phyloP scores from a whole-genome alignment of 53 echinoderm and acorn worm species.

The Temnopleurus reevesii region DNA sequence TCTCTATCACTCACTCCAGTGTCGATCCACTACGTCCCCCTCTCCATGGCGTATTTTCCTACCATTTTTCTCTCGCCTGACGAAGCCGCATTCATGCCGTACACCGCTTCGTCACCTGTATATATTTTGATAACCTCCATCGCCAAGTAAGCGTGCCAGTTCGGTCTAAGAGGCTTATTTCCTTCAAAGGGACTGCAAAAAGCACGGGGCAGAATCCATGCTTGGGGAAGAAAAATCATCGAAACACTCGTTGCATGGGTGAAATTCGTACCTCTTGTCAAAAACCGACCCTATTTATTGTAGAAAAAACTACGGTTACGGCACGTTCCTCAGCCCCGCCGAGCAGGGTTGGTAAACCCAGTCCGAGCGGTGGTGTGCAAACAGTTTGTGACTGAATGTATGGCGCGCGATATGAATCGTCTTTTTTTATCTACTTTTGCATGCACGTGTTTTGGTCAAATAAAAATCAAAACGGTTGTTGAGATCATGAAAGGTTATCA shows the following conservation, averaged over 20 bases:
- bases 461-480: neutral
- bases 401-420: neutral
- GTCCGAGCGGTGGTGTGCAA: constrained; percentile 4
- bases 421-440: neutral
- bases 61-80: neutral
- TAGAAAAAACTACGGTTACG: constrained; percentile 47
- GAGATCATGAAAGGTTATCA: neutral
- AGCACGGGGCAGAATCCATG: neutral
- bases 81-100: neutral
- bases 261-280: constrained; percentile 24
- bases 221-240: neutral
- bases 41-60: neutral
- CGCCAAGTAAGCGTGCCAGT: neutral
- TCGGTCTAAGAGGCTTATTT: constrained; percentile 41
- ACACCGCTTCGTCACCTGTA: constrained; percentile 21
- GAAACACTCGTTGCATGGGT: constrained; percentile 20
- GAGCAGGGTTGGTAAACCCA: constrained; percentile 40
- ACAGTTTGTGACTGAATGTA: constrained; percentile 50
- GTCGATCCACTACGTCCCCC: neutral
- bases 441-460: neutral
- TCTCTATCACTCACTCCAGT: neutral
- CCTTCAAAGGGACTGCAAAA: neutral
- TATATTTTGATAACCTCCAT: constrained; percentile 53
- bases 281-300: constrained; percentile 17
- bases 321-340: constrained; percentile 1